Conservation (phyloP, 2,888 invertebrate genomes). For the Colletes collaris region DNA sequence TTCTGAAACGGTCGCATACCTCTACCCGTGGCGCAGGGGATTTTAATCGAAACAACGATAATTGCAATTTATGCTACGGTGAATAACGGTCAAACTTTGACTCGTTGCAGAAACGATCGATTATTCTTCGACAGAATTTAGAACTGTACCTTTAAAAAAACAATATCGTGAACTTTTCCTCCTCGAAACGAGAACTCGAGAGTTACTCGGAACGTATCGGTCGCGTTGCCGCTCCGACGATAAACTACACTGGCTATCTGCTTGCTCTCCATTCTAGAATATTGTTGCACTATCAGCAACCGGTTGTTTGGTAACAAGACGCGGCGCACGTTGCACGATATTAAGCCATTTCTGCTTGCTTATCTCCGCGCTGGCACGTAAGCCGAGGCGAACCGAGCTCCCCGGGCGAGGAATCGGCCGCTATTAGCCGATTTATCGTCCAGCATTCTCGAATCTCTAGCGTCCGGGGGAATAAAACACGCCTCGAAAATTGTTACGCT, state of each 20-base stretch:
- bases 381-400: conserved; percentile 17
- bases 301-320: conserved; percentile 63
- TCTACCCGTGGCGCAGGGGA: not conserved
- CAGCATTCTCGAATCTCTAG: not conserved
- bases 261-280: conserved; percentile 41
- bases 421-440: conserved; percentile 39
- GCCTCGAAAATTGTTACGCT: not conserved
- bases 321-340: conserved; percentile 44
- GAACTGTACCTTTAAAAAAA: too few relatives aligned
- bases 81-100: not conserved
- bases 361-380: conserved; percentile 37
- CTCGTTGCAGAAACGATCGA: not conserved
- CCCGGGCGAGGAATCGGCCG: conserved; percentile 24
- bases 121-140: too few relatives aligned
- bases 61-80: conserved; percentile 18
- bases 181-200: not conserved
- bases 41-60: conserved; percentile 16
- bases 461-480: not conserved
- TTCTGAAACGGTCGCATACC: conserved; percentile 27
- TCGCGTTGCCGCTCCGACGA: conserved; percentile 4
- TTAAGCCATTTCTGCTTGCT: conserved; percentile 57
- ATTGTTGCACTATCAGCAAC: conserved; percentile 64
- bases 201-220: conserved; percentile 25
- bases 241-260: conserved; percentile 50
- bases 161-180: too few relatives aligned